phyloP scores from a whole-genome alignment of 2,797 vertebrate genomes.

The Myotis myotis region DNA sequence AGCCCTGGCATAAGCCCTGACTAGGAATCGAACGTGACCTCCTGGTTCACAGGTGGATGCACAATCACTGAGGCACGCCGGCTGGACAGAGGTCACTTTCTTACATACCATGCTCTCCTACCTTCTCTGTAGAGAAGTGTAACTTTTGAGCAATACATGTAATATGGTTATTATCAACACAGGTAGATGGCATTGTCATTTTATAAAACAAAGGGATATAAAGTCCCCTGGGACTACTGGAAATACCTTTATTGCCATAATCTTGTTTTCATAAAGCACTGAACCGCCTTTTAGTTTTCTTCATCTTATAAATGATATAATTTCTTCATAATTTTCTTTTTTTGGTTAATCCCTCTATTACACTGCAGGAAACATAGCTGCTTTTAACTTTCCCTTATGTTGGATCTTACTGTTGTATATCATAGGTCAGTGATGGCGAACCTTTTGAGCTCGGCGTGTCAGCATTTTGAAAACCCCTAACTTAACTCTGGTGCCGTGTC shows the following conservation, averaged over 20 bases:
- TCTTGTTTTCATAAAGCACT: constrained; percentile 33
- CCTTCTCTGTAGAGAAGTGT: background rate
- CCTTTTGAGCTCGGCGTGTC: too few relatives aligned
- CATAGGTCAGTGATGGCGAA: background rate
- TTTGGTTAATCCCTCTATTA: background rate
- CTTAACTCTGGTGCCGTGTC: too few relatives aligned
- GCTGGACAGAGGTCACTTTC: background rate
- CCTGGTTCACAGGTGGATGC: too few relatives aligned
- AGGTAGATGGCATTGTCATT: background rate
- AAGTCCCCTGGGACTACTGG: background rate
- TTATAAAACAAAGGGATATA: constrained; percentile 36
- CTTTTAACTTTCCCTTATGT: background rate
- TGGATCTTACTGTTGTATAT: background rate
- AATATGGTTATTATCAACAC: background rate
- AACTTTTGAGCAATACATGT: constrained; percentile 28
- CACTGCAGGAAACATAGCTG: background rate
- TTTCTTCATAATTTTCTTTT: background rate
- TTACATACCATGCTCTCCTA: background rate
- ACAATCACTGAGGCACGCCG: too few relatives aligned
- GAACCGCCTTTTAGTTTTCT: background rate
- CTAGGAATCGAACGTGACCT: too few relatives aligned
- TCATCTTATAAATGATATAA: background rate
- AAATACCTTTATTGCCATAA: constrained; percentile 18
- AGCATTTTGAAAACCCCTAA: too few relatives aligned
- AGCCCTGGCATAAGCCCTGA: too few relatives aligned